These are phyloP conservation scores for Erpetoichthys calabaricus DNA, from an alignment of 2,797 vertebrate species.

Conservation along the genomic window DNA sequence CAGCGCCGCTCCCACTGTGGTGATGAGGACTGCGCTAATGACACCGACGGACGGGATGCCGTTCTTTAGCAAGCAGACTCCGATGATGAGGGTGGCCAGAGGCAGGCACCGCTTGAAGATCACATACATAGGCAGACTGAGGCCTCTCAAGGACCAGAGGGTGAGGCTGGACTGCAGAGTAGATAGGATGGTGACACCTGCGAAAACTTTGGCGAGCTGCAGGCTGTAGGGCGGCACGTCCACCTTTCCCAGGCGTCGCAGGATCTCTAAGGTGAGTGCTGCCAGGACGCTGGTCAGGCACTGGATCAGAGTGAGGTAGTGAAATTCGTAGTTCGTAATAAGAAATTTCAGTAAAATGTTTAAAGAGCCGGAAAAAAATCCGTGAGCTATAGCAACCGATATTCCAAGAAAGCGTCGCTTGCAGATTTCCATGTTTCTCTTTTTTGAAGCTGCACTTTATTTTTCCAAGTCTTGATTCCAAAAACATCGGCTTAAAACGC, in stretches of 20 bases:
- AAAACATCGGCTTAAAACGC: neutral
- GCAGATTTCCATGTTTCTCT: slow-evolving; percentile 53
- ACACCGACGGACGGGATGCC: slow-evolving; percentile 77
- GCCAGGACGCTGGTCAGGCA: slow-evolving; percentile 73
- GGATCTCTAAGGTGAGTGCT: slow-evolving; percentile 68
- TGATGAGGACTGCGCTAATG: slow-evolving; percentile 71
- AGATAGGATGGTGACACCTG: slow-evolving; percentile 67
- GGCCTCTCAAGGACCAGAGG: slow-evolving; percentile 83
- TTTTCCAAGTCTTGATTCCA: neutral
- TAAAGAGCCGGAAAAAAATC: slow-evolving; percentile 83
- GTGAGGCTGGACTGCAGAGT: slow-evolving; percentile 89
- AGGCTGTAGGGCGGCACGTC: slow-evolving; percentile 71
- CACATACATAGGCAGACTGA: slow-evolving; percentile 94
- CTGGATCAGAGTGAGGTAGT: slow-evolving; percentile 85
- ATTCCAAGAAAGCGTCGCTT: slow-evolving; percentile 66
- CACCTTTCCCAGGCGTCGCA: slow-evolving; percentile 67
- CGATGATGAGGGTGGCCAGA: slow-evolving; percentile 77
- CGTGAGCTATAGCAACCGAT: slow-evolving; percentile 82
- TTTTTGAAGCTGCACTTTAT: neutral
- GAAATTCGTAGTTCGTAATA: slow-evolving; percentile 72
- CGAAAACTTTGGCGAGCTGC: slow-evolving; percentile 72
- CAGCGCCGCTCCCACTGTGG: slow-evolving; percentile 78
- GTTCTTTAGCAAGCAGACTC: slow-evolving; percentile 76
- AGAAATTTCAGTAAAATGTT: slow-evolving; percentile 93
- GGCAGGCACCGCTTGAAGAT: slow-evolving; percentile 94